A percentile compares a stretch with the other conserved stretches of the same genome.
Evolutionary conservation across 1,140 invertebrate species (phyloP).

Genomic region (Drosophila saltans): DNA sequence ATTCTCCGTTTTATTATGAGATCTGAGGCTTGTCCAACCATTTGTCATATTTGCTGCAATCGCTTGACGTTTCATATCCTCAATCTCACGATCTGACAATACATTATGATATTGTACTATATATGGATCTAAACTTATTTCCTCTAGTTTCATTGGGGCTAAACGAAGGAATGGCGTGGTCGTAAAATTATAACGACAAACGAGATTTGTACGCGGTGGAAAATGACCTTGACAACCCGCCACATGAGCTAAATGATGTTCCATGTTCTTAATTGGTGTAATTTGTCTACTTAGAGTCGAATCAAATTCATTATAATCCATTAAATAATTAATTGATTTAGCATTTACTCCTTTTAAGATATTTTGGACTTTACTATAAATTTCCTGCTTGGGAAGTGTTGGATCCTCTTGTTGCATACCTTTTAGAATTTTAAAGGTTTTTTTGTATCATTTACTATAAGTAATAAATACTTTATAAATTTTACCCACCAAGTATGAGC

Average conservation of each 20-base stretch:
- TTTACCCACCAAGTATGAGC: background rate
- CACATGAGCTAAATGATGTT: background rate
- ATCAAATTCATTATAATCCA: background rate
- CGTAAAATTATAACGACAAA: conserved; percentile 7
- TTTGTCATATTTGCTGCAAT: background rate
- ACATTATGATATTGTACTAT: background rate
- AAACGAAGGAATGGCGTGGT: background rate
- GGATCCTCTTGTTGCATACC: background rate
- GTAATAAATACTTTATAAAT: too few relatives aligned
- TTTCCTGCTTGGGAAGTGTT: background rate
- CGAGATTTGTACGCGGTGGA: background rate
- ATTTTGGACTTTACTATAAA: background rate
- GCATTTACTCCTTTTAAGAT: background rate
- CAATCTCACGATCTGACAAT: background rate
- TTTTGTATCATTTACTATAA: background rate
- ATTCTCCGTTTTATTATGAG: background rate
- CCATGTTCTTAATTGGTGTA: background rate
- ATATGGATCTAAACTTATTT: conserved; percentile 2
- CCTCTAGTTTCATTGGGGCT: background rate
- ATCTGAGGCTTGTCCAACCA: background rate
- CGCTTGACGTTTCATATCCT: background rate
- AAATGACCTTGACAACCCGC: background rate
- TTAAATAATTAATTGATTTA: background rate
- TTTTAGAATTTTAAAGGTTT: background rate
- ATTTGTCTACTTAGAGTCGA: background rate